A percentile compares a stretch with the other conserved stretches of the same genome.
These are phyloP conservation scores for Selene dorsalis DNA, from an alignment of 2,797 vertebrate species.

Conservation along the genomic window DNA sequence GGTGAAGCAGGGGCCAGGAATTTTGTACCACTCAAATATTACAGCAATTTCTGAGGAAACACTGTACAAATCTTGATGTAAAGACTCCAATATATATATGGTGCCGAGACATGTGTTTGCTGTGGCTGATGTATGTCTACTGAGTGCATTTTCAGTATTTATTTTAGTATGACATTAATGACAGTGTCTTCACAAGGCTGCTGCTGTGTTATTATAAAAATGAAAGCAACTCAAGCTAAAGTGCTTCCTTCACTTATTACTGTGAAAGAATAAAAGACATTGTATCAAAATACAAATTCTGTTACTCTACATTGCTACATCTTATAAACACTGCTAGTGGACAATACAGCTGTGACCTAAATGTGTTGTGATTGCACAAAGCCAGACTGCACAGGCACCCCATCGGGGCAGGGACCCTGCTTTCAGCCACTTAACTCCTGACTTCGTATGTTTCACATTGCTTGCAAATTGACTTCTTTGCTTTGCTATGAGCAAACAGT, in stretches of 20 bases:
- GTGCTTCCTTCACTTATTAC: background rate
- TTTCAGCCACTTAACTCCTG: slow-evolving; percentile 24
- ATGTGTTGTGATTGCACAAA: slow-evolving; percentile 37
- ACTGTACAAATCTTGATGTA: too few relatives aligned
- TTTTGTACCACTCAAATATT: too few relatives aligned
- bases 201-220: background rate
- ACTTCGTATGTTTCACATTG: background rate
- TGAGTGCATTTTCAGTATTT: too few relatives aligned
- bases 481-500: background rate
- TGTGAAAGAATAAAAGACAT: background rate
- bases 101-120: too few relatives aligned
- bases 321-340: slow-evolving; percentile 32
- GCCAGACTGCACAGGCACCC: slow-evolving; percentile 14
- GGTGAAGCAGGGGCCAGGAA: too few relatives aligned
- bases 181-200: too few relatives aligned
- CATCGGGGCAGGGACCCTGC: slow-evolving; percentile 12
- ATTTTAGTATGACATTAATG: too few relatives aligned
- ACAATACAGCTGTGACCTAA: slow-evolving; percentile 41
- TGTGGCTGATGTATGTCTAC: too few relatives aligned
- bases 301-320: slow-evolving; percentile 13
- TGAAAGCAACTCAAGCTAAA: slow-evolving; percentile 8
- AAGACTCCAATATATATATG: too few relatives aligned
- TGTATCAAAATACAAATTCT: slow-evolving; percentile 9
- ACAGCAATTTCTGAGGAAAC: too few relatives aligned
- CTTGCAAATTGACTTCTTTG: background rate